Evolutionary conservation across 2,113 vertebrate species (phyloP), one percentile per base, ranked within the genome.

Genomic region (Megaptera novaeangliae): DNA sequence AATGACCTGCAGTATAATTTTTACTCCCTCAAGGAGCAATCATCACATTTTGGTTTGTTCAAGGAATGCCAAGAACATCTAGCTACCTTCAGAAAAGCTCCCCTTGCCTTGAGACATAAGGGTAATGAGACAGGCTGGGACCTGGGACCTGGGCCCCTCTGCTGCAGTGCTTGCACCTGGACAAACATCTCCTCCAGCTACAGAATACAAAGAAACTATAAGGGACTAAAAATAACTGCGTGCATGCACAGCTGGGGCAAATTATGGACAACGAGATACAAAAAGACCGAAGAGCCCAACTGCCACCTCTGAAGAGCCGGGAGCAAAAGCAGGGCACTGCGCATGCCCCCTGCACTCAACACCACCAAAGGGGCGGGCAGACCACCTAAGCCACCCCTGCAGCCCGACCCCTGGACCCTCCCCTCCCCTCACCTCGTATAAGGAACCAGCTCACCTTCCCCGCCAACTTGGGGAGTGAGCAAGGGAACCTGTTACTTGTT

Each of bases 11-110:
- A 20, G 1, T 88, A 41, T 96, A 44, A 55, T 81, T 97, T 92
- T 96, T 44, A 81, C 12, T 68, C 83, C 81, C 36, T 66, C 36
- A 77, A 83, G 63, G 94, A 77, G 71, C 88, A 91, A 85, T 68
- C 87, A 91, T 86, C 63, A 59, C 69, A 71, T 90, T 93, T 86
- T 75, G n/a, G 25, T 94, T 90, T 86, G 39, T 85, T 72, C 63
- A 5, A 18, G 17, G 36, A 80, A 94, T 27, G 69, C 41, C 59
- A 81, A 64, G 44, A 75, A 66, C 81, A 91, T 57, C 41, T 49
- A 84, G 57, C 57, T 74, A 83, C 80, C 29, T 41, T 80, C 21
- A 20, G 41, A 83, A 81, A 66, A 61, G 3, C 20, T 20, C 64
- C 52, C 4, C 13, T 34, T 82, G 46, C 80, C 46, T 89, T 29